phyloP scores from a whole-genome alignment of 2,113 vertebrate species.

The Capreolus pygargus region DNA sequence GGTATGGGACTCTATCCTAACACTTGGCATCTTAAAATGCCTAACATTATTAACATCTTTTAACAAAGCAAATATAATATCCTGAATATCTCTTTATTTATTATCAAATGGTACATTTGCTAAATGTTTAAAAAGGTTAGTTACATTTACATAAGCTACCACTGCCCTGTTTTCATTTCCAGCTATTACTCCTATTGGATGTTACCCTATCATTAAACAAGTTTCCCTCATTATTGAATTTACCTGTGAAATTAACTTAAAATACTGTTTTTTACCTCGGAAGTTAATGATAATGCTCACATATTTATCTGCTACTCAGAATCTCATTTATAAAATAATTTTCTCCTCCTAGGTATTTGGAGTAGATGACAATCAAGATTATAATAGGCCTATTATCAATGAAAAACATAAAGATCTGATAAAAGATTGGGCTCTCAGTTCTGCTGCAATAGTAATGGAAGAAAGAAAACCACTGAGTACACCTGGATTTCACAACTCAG shows the following conservation, averaged over 20 bases:
- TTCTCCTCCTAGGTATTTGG: slow-evolving; percentile 92
- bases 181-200: neutral
- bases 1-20: neutral
- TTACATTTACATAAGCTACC: neutral
- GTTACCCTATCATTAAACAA: neutral
- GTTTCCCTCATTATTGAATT: slow-evolving; percentile 5
- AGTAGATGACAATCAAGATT: slow-evolving; percentile 91
- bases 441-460: slow-evolving; percentile 83
- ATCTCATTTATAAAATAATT: slow-evolving; percentile 78
- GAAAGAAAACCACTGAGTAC: slow-evolving; percentile 84
- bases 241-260: neutral
- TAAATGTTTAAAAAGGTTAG: neutral
- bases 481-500: slow-evolving; percentile 85
- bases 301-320: slow-evolving; percentile 68
- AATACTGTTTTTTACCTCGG: slow-evolving; percentile 36
- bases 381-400: slow-evolving; percentile 85
- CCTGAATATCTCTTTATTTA: neutral
- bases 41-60: neutral
- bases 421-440: slow-evolving; percentile 85
- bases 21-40: neutral
- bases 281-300: slow-evolving; percentile 69
- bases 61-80: neutral
- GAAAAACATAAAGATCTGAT: slow-evolving; percentile 86
- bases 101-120: neutral
- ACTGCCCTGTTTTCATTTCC: neutral